Evolutionary conservation across 37 sponge, comb jelly and placozoan genomes (phyloP), one percentile per base, ranked within the genome.

Genomic region (Beroe forskalii): DNA sequence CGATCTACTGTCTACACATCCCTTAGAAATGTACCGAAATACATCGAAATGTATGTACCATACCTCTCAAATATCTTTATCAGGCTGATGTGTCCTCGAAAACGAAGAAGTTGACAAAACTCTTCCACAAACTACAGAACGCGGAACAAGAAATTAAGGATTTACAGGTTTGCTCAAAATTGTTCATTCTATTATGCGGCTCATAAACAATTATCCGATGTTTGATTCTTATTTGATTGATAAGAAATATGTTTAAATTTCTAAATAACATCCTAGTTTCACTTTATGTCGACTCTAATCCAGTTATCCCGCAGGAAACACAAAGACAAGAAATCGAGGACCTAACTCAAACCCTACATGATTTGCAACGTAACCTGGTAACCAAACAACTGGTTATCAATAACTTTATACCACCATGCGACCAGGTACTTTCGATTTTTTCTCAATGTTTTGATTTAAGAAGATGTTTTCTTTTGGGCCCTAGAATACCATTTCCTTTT

Each of bases 71-170:
- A n/a, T n/a, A n/a, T n/a, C n/a, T 55, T 19, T 63, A 28, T 63
- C 66, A 63, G 63, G 94, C 96, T 35, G 99, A 98, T 35, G 96
- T 96, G 24, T 93, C 93, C 28, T 40, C 44, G 23, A 96, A 95
- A 90, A 94, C 95, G 41, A 94, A 94, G 91, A 96, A 98, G 90
- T 93, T 97, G 40, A 95, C 93, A 35, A 94, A 95, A 67, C 94
- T 95, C 32, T 37, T 61, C 90, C 62, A 62, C 62, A 61, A 67
- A 39, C 31, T 67, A 19, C 67, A 38, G 60, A 67, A 33, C n/a
- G 55, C 38, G 44, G 36, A 66, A 19, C 61, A 72, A 32, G 75
- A 72, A 72, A 72, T 72, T 4, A 72, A 72, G 35, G 75, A 72
- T 72, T 72, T 72, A 33, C 75, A 72, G 30, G 75, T 72, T 30